Evolutionary conservation across 2,888 invertebrate genomes (phyloP).

Genomic region (Meta bourneti): DNA sequence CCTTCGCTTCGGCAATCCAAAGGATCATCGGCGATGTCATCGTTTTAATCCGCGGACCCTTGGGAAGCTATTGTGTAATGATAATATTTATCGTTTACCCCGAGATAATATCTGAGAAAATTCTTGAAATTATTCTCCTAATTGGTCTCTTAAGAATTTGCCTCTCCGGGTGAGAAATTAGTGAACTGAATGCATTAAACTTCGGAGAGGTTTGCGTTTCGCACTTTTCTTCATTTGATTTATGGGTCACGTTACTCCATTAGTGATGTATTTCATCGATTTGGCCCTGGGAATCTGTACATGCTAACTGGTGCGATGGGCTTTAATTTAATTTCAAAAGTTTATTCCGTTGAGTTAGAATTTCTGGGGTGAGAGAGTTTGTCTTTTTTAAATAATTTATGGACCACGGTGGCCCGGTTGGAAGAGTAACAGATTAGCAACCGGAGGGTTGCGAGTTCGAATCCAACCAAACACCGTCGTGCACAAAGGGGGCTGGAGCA

Average conservation of each 20-base stretch:
- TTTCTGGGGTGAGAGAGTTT: no score
- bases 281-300: background rate
- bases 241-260: background rate
- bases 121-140: slow-evolving; percentile 48
- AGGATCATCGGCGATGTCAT: background rate
- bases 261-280: background rate
- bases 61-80: slow-evolving; percentile 43
- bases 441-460: no score
- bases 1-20: background rate
- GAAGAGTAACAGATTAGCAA: no score
- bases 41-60: slow-evolving; percentile 28
- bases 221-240: slow-evolving; percentile 2
- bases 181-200: slow-evolving; percentile 23
- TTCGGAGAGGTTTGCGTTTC: background rate
- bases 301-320: background rate
- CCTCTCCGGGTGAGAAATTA: slow-evolving; percentile 8
- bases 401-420: no score
- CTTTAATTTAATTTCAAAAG: background rate
- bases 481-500: no score
- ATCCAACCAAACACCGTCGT: no score
- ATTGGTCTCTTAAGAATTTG: slow-evolving; percentile 22
- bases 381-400: no score
- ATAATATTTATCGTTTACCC: slow-evolving; percentile 42
- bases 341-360: background rate
- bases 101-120: slow-evolving; percentile 12